Evolutionary conservation across 2,797 vertebrate species (phyloP), one percentile per base, ranked within the genome.

Genomic region (Pteropus rufus): DNA sequence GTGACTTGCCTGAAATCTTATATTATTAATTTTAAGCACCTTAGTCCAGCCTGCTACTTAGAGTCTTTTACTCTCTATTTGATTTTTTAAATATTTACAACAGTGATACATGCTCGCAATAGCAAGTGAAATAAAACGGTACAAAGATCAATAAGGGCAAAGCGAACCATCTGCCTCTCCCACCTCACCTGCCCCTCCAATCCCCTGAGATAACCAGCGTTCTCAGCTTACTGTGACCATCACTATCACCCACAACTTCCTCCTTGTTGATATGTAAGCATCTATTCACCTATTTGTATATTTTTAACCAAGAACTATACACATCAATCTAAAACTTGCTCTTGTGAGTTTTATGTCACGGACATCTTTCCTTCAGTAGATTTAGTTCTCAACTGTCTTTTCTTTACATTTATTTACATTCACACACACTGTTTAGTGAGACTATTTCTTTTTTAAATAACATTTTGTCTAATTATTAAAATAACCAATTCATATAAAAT

Each of bases 21-120:
- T 69, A 46, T 64, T 88, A 60, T 84, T 93, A 70, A 91, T 70
- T 64, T 36, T 24, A 95, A 80, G 21, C 36, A 46, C 56, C 52
- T 87, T 88, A 62, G 54, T 62, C 3, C 44, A 58, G 58, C 19
- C 54, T 65, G n/a, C 16, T 82, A 54, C 89, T 89, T 62, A 60
- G 67, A 60, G 4, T 65, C 46, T 92, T 82, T 92, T 88, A 23
- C 67, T 87, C 12, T 88, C 29, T 44, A 5, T 91, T 89, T 84
- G 39, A 88, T 69, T 85, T 82, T 31, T 23, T 0, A 7, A 39
- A 56, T 73, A 52, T 77, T 56, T 15, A 77, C 36, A 52, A 4
- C 2, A 65, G 49, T 29, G 14, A 21, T n/a, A 6, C 36, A 3
- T 80, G 12, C 76, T 90, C 34, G 21, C 24, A 70, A 29, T 34